Percentiles rank a stretch among this genome's conserved stretches.
These are phyloP conservation scores for Holocentrus rufus DNA, from an alignment of 2,797 vertebrate genomes.

Conservation along the genomic window DNA sequence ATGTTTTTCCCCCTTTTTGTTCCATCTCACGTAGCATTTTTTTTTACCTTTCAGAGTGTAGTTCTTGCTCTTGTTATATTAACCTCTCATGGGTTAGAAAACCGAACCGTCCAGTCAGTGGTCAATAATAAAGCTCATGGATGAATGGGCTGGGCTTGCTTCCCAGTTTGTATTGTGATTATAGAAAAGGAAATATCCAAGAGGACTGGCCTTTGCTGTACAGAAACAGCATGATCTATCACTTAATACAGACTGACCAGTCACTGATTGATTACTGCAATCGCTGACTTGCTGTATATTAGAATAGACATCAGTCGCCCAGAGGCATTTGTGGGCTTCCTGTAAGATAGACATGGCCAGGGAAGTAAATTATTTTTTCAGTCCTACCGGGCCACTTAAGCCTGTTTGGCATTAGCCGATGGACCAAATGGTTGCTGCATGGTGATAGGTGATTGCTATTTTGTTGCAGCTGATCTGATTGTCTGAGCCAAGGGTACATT, in stretches of 20 bases:
- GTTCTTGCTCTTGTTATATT: conserved; percentile 28
- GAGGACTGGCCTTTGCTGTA: conserved; percentile 10
- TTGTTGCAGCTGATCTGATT: conserved; percentile 45
- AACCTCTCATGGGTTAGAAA: conserved; percentile 41
- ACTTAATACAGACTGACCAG: conserved; percentile 58
- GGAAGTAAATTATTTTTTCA: conserved; percentile 43
- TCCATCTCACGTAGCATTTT: conserved; percentile 9
- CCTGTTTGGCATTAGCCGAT: conserved; percentile 24
- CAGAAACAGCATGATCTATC: conserved; percentile 40
- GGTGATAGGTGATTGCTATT: conserved; percentile 39
- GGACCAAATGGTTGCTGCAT: conserved; percentile 17
- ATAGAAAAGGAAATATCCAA: conserved; percentile 38
- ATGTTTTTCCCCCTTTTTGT: conserved; percentile 17
- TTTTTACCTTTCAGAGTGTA: conserved; percentile 27
- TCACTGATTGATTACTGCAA: conserved; percentile 66
- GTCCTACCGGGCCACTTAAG: conserved; percentile 35
- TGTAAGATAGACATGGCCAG: conserved; percentile 26
- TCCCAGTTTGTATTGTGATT: conserved; percentile 26
- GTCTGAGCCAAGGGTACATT: conserved; percentile 48
- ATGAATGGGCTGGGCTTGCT: conserved; percentile 34
- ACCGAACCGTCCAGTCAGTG: conserved; percentile 39
- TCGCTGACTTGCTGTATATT: conserved; percentile 63
- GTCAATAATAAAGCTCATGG: conserved; percentile 49
- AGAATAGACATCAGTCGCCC: conserved; percentile 50
- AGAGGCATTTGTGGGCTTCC: conserved; percentile 29